These are phyloP conservation scores for Balanococcus diminutus DNA, from an alignment of 2,888 invertebrate genomes.

Conservation along the genomic window DNA sequence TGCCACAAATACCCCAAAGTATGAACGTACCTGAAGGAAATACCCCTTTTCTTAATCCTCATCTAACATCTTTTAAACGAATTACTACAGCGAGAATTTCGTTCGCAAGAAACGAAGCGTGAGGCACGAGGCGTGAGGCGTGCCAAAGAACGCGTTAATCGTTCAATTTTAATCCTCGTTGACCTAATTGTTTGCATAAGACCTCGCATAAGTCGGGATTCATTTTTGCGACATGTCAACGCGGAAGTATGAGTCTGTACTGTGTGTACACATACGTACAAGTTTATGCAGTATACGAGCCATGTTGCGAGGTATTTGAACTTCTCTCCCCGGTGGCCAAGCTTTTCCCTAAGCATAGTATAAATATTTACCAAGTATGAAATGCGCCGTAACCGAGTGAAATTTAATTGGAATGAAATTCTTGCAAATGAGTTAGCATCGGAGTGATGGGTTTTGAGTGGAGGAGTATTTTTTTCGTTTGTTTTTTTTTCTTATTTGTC, in stretches of 20 bases:
- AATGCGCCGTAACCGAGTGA: constrained; percentile 10
- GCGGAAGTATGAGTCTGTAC: background rate
- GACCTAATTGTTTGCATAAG: constrained; percentile 21
- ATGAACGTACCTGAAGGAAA: background rate
- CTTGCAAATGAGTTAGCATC: background rate
- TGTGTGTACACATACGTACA: background rate
- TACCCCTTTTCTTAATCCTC: background rate
- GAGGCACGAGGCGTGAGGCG: background rate
- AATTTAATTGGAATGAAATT: constrained; percentile 15
- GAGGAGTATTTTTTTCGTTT: background rate
- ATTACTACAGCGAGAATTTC: background rate
- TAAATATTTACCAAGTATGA: constrained; percentile 7
- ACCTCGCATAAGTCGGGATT: constrained; percentile 1
- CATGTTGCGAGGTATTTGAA: constrained; percentile 1
- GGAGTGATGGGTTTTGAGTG: background rate
- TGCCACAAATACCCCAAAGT: background rate
- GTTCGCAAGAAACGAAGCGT: background rate
- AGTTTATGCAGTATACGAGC: background rate
- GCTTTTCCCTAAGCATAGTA: background rate
- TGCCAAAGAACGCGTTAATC: constrained; percentile 9
- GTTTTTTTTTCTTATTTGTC: too few relatives aligned
- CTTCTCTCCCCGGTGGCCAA: background rate
- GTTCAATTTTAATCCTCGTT: constrained; percentile 22
- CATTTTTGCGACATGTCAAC: constrained; percentile 24
- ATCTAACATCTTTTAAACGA: background rate